Percentiles rank a stretch among this genome's conserved stretches.
Conservation (phyloP, 2,888 invertebrate species). For the Drosophila percnosoma region DNA sequence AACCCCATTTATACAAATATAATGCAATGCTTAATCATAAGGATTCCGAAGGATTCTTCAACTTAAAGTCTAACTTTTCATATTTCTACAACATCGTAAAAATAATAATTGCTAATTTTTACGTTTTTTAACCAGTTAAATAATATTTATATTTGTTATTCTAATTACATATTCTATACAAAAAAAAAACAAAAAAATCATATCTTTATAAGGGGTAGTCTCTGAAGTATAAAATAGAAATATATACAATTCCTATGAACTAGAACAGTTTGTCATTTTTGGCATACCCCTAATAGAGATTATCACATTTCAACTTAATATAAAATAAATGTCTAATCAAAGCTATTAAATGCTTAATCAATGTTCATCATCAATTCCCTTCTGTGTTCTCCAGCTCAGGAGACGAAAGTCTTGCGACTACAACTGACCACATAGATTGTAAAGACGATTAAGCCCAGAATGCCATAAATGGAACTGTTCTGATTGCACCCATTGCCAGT, state of each 20-base stretch:
- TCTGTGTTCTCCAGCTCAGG: not conserved
- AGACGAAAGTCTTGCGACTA: conserved; percentile 49
- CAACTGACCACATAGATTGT: conserved; percentile 70
- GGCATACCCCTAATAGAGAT: conserved; percentile 43
- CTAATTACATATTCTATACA: conserved; percentile 10
- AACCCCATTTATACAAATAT: no score
- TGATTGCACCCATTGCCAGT: conserved; percentile 73
- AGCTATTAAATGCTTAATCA: not conserved
- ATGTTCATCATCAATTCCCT: not conserved
- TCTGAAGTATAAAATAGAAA: not conserved
- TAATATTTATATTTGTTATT: conserved; percentile 8
- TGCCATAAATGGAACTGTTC: conserved; percentile 82
- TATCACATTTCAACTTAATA: conserved; percentile 3
- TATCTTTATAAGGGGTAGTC: not conserved
- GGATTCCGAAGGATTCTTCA: not conserved
- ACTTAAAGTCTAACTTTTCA: no score
- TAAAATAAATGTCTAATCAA: not conserved
- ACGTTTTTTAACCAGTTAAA: not conserved
- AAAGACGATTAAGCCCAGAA: conserved; percentile 71
- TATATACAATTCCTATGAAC: not conserved
- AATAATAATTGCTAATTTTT: not conserved
- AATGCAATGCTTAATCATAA: no score
- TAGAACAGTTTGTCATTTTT: conserved; percentile 1
- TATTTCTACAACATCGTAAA: no score
- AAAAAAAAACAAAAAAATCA: not conserved